Evolutionary conservation across 2,113 vertebrate species (phyloP).

Genomic region (Dendrocopos noguchii): DNA sequence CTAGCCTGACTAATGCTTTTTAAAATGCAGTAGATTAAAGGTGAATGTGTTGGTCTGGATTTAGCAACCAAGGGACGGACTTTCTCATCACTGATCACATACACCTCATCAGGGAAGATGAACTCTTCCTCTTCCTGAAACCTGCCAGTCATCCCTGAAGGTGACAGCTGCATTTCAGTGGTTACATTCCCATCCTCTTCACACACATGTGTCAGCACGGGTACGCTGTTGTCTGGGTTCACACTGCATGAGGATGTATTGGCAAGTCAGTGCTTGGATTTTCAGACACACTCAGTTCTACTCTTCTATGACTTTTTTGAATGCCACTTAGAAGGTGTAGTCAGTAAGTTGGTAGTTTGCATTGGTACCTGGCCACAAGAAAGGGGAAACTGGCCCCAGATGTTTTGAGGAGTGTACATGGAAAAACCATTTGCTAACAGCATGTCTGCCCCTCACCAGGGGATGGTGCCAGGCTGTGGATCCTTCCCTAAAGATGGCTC

Average conservation of each 20-base stretch:
- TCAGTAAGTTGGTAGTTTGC: not conserved
- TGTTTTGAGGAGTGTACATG: not conserved
- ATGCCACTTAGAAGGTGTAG: not conserved
- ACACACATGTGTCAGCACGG: not conserved
- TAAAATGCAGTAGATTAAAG: constrained; percentile 61
- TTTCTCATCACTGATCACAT: not conserved
- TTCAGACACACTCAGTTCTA: not conserved
- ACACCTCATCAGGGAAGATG: not conserved
- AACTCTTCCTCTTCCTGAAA: not conserved
- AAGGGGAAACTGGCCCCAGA: not conserved
- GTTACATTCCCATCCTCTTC: not conserved
- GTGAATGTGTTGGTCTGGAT: constrained; percentile 38
- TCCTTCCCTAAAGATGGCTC: not conserved
- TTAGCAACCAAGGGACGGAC: constrained; percentile 7
- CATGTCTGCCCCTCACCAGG: not conserved
- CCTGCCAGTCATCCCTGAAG: not conserved
- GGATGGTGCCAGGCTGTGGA: rapidly evolving
- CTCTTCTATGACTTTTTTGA: not conserved
- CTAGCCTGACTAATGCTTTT: constrained; percentile 58
- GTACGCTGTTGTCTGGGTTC: not conserved
- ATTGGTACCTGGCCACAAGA: not conserved
- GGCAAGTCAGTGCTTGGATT: not conserved
- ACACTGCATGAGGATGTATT: rapidly evolving
- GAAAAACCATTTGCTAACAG: not conserved
- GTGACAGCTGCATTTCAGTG: not conserved